A percentile compares a stretch with the other conserved stretches of the same genome.
These are phyloP conservation scores for Stegodyphus mimosarum DNA, from an alignment of 1,140 invertebrate genomes.

Conservation along the genomic window DNA sequence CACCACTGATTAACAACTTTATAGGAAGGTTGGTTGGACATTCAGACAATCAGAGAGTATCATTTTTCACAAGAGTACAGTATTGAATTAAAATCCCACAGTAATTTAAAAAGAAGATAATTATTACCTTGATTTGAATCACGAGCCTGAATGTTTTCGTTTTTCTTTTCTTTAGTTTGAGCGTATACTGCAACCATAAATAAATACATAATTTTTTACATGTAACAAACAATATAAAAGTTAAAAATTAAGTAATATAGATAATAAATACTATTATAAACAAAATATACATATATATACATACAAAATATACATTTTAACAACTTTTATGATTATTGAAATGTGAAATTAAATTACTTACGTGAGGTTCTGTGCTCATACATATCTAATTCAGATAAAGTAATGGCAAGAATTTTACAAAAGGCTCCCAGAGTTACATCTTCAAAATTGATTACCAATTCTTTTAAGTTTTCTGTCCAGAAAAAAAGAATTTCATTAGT, in stretches of 20 bases:
- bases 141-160: conserved; percentile 32
- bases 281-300: too few relatives aligned
- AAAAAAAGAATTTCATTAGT: conserved; percentile 10
- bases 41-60: too few relatives aligned
- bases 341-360: conserved; percentile 5
- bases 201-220: background rate
- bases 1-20: too few relatives aligned
- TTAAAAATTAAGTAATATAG: background rate
- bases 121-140: conserved; percentile 53
- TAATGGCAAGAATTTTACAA: conserved; percentile 60
- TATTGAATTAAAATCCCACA: too few relatives aligned
- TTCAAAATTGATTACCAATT: conserved; percentile 43
- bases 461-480: conserved; percentile 22
- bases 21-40: too few relatives aligned
- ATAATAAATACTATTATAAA: background rate
- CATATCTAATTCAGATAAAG: conserved; percentile 61
- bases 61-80: too few relatives aligned
- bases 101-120: background rate
- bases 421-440: conserved; percentile 49
- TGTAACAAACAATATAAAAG: background rate
- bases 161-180: conserved; percentile 52
- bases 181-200: conserved; percentile 45
- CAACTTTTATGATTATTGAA: too few relatives aligned
- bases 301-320: too few relatives aligned
- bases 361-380: conserved; percentile 61